These are phyloP conservation scores for Agrilus planipennis DNA, from an alignment of 1,140 invertebrate species.

Conservation along the genomic window DNA sequence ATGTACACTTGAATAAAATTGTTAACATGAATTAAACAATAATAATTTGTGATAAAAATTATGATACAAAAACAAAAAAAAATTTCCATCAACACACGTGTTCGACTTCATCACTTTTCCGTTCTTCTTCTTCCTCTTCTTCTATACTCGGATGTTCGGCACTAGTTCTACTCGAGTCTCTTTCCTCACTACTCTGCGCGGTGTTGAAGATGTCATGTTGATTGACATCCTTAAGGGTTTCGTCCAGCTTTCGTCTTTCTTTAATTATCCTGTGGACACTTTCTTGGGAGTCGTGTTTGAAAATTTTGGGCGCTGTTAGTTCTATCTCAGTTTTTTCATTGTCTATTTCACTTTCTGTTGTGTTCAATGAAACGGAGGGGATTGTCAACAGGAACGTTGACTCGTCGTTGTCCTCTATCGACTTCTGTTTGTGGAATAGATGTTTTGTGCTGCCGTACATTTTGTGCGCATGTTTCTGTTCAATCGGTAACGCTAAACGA, in stretches of 20 bases:
- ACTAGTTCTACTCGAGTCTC: constrained; percentile 11
- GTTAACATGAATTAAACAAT: constrained; percentile 4
- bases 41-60: constrained; percentile 8
- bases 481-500: constrained; percentile 22
- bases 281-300: constrained; percentile 30
- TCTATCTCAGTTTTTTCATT: constrained; percentile 11
- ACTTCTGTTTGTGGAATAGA: constrained; percentile 29
- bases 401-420: constrained; percentile 28
- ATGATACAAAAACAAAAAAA: not conserved
- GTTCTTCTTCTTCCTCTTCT: constrained; percentile 10
- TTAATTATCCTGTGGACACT: constrained; percentile 31
- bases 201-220: constrained; percentile 29
- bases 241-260: constrained; percentile 29
- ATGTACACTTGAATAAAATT: not conserved
- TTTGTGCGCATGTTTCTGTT: constrained; percentile 25
- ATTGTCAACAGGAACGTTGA: constrained; percentile 29
- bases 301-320: constrained; percentile 13
- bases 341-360: constrained; percentile 7
- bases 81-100: constrained; percentile 6
- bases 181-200: constrained; percentile 23
- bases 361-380: constrained; percentile 9
- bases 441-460: constrained; percentile 35
- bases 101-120: constrained; percentile 4
- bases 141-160: constrained; percentile 4
- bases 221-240: constrained; percentile 27